Evolutionary conservation across 2,797 vertebrate genomes (phyloP).

Genomic region (Tragelaphus oryx): DNA sequence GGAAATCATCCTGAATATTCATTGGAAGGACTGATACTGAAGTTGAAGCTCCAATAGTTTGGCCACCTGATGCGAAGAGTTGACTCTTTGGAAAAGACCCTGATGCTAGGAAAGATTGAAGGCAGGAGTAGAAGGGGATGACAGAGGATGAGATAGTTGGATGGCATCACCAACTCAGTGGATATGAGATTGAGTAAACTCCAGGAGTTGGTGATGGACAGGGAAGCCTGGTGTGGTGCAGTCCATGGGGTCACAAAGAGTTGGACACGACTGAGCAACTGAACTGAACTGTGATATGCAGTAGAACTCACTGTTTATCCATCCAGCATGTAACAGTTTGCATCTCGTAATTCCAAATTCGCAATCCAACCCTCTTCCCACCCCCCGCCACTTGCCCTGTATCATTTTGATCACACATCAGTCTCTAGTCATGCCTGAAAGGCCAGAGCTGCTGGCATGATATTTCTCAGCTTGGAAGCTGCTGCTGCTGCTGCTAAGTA

Average conservation of each 20-base stretch:
- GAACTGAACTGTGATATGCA: not conserved
- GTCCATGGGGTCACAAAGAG: not conserved
- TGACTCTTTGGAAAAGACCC: not conserved
- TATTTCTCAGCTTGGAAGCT: not conserved
- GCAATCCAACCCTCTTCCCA: not conserved
- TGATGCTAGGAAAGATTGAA: not conserved
- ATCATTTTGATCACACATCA: not conserved
- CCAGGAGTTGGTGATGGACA: not conserved
- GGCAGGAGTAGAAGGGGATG: not conserved
- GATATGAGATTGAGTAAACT: not conserved
- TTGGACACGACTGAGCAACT: not conserved
- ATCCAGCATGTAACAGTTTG: not conserved
- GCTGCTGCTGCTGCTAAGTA: too few relatives aligned
- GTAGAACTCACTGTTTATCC: not conserved
- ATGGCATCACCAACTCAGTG: not conserved
- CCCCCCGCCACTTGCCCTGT: rapidly evolving
- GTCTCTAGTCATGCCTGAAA: not conserved
- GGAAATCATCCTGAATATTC: too few relatives aligned
- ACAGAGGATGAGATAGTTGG: not conserved
- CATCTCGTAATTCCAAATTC: not conserved
- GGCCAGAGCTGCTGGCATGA: not conserved
- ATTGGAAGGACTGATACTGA: too few relatives aligned
- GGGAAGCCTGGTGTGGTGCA: not conserved
- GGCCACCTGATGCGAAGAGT: too few relatives aligned
- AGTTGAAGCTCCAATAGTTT: too few relatives aligned